Base-by-base conservation (phyloP, 2,113 vertebrate species). In the Gallinago undulata region DNA sequence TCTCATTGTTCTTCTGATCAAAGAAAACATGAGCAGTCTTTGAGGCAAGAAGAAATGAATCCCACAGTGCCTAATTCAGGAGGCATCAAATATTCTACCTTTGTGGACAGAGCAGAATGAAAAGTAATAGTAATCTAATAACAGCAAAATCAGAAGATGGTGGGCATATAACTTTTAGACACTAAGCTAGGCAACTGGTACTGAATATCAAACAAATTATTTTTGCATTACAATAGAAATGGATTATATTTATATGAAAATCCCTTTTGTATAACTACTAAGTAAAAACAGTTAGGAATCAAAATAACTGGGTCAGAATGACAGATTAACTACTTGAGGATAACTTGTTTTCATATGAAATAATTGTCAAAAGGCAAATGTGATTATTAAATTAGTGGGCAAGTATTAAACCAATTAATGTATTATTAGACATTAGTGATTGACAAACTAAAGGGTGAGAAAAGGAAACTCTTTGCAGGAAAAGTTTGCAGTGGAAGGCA, bases 1-100 rank as follows among this genome's bases (percentile, higher is more conserved):
- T 47, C 75, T 84, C 7, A 84, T 56, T 93, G n/a, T 72, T 93
- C 41, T 87, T 90, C 77, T 91, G 81, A 97, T 90, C 35, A 85
- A 93, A 92, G 55, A 47, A 35, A 70, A 57, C 21, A 47, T 10
- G 45, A 88, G 39, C 53, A 66, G 43, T 51, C 45, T 74, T 28
- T 79, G 31, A 95, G 81, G 69, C 22, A 86, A 76, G 33, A 79
- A 74, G 69, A 62, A 74, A 88, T 70, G 8, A 70, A 93, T 43
- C 79, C 28, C 5, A 1, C 10, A 76, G 51, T 76, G 41, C 14
- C 31, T 84, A 55, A 55, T 72, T 94, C 51, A 47, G 76, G 56
- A 72, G 4, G 35, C n/a, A 85, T 28, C 33, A 84, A 15, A 75
- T 47, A 50, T 10, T 63, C 86, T 78, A 41, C 50, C 10, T 87